Evolutionary conservation across 2,113 vertebrate species (phyloP), one percentile per base, ranked within the genome.

Genomic region (Glaucomys volans): DNA sequence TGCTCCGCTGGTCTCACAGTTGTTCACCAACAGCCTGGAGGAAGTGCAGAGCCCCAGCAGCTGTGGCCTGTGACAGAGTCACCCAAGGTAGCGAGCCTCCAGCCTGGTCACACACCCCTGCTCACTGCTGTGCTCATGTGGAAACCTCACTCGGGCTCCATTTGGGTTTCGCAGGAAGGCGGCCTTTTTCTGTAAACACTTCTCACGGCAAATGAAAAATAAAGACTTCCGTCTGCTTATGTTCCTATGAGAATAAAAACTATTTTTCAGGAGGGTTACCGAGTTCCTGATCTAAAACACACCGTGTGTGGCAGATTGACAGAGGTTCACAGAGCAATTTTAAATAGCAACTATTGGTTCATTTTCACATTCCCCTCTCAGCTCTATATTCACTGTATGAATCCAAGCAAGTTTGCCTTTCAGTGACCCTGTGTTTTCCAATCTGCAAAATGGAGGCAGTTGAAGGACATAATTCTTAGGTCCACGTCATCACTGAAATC

Each of bases 361-460:
- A 47, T 62, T 44, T 52, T 95, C 32, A 66, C 35, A 54, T 66
- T 80, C 1, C 37, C 76, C 18, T 69, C 5, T 59, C 26, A 30
- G n/a, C 8, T 62, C 54, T 86, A 79, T 30, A 62, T 64, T 93
- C 37, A 47, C 11, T 52, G 0, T 20, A 32, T 54, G 40, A 80
- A 74, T 90, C 10, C 44, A 37, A 24, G 12, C 30, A 4, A 20
- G 30, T 57, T 76, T 42, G 91, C 64, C 26, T 85, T 88, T 72
- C 8, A 20, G 0, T 37, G 16, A 84, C 12, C 17, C n/a, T 90
- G n/a, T 37, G 5, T 52, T 83, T 85, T 81, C 44, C 71, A 66
- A 94, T 37, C n/a, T 47, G 17, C 24, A 87, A 90, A 96, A 89
- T 82, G 40, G 94, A 57, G 30, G 22, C 40, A 54, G 28, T 81